A percentile compares a stretch with the other conserved stretches of the same genome.
phyloP scores from a whole-genome alignment of 2,113 vertebrate genomes.

The Alligator mississippiensis region DNA sequence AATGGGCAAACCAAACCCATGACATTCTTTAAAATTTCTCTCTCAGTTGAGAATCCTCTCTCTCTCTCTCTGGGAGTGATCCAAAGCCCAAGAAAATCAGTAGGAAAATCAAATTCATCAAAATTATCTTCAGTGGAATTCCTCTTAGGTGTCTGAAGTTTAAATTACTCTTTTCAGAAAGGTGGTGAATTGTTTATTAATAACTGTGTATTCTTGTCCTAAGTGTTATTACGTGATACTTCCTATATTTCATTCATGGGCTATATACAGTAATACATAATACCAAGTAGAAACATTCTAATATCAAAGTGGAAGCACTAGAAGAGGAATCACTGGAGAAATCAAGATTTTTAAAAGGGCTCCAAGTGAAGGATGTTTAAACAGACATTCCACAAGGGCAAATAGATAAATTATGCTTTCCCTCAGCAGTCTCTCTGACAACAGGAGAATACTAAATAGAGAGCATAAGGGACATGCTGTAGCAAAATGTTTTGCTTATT shows the following conservation, averaged over 20 bases:
- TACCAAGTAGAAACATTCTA: background rate
- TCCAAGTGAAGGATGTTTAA: conserved; percentile 29
- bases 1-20: background rate
- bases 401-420: conserved; percentile 35
- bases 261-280: background rate
- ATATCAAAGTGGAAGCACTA: background rate
- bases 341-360: background rate
- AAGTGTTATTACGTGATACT: background rate
- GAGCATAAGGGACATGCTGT: background rate
- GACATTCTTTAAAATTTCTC: background rate
- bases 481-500: conserved; percentile 42
- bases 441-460: conserved; percentile 25
- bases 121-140: too few species aligned
- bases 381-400: conserved; percentile 43
- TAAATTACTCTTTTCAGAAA: background rate
- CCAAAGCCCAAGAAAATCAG: background rate
- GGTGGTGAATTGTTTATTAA: background rate
- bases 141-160: background rate
- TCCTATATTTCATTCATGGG: rapidly evolving
- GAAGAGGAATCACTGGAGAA: background rate
- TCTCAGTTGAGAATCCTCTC: background rate
- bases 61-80: background rate
- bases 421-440: background rate
- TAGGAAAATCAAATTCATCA: background rate
- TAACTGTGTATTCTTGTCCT: background rate